Conservation (phyloP, 2,113 vertebrate genomes). For the Athene noctua region DNA sequence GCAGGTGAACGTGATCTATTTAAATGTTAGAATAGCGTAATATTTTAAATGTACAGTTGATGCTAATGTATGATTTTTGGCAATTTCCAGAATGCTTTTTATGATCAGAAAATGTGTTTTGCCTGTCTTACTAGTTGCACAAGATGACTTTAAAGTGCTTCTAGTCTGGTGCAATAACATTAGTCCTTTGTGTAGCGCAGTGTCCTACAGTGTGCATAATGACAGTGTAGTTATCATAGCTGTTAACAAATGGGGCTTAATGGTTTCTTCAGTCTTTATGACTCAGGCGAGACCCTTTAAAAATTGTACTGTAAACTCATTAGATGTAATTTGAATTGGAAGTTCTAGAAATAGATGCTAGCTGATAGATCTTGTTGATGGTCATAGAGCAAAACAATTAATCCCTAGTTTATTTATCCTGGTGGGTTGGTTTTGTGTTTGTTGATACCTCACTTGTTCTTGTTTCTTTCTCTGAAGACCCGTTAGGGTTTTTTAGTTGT, state of each 20-base stretch:
- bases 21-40: background rate
- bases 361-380: conserved; percentile 25
- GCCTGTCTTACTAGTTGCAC: conserved; percentile 33
- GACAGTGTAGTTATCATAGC: conserved; percentile 57
- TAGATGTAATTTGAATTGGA: conserved; percentile 50
- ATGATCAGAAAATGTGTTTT: conserved; percentile 38
- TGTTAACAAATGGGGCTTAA: conserved; percentile 59
- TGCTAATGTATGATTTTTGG: background rate
- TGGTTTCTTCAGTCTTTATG: conserved; percentile 46
- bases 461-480: background rate
- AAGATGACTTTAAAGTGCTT: conserved; percentile 50
- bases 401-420: background rate
- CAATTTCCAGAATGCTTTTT: conserved; percentile 20
- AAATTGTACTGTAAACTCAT: conserved; percentile 67
- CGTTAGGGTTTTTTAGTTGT: background rate
- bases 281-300: conserved; percentile 43
- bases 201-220: conserved; percentile 57
- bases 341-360: conserved; percentile 39
- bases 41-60: background rate
- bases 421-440: background rate
- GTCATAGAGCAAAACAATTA: conserved; percentile 20
- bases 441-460: background rate
- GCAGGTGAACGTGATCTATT: background rate
- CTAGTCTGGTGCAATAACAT: conserved; percentile 41
- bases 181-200: conserved; percentile 31